Percentiles rank a stretch among this genome's conserved stretches.
These are phyloP conservation scores for Rhodinocichla rosea DNA, from an alignment of 2,113 vertebrate genomes.

Conservation along the genomic window DNA sequence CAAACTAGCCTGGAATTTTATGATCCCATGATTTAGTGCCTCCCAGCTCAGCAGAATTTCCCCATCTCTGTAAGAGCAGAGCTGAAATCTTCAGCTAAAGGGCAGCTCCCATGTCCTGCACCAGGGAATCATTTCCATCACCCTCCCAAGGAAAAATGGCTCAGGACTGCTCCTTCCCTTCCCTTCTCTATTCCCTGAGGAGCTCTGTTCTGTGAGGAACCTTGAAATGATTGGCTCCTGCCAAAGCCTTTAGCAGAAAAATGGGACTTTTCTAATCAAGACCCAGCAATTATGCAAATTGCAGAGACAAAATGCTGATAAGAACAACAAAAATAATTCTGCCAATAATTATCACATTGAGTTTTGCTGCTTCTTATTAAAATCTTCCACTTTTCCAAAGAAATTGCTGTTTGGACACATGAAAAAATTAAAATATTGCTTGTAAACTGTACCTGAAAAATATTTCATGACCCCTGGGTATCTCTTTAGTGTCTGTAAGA, in stretches of 20 bases:
- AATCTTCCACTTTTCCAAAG: not conserved
- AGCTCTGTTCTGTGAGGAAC: not conserved
- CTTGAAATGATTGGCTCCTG: not conserved
- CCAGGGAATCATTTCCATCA: not conserved
- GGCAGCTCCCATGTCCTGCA: accelerated
- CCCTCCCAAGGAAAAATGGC: not conserved
- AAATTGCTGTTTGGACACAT: not conserved
- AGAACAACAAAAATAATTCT: not conserved
- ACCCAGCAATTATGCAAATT: constrained; percentile 3
- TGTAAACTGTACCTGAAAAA: not conserved
- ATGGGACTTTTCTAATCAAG: not conserved
- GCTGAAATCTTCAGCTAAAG: not conserved
- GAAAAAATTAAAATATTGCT: not conserved
- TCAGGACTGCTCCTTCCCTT: not conserved
- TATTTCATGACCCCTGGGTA: not conserved
- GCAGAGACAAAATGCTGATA: not conserved
- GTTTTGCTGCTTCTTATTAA: not conserved
- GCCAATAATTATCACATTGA: not conserved
- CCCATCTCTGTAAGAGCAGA: not conserved
- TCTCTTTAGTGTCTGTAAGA: not conserved
- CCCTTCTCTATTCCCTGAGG: not conserved
- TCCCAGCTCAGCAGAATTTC: not conserved
- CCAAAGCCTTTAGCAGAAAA: not conserved
- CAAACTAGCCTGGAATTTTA: not conserved
- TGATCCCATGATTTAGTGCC: not conserved